phyloP scores from a whole-genome alignment of 23 tunicate species.

The Phallusia fumigata region DNA sequence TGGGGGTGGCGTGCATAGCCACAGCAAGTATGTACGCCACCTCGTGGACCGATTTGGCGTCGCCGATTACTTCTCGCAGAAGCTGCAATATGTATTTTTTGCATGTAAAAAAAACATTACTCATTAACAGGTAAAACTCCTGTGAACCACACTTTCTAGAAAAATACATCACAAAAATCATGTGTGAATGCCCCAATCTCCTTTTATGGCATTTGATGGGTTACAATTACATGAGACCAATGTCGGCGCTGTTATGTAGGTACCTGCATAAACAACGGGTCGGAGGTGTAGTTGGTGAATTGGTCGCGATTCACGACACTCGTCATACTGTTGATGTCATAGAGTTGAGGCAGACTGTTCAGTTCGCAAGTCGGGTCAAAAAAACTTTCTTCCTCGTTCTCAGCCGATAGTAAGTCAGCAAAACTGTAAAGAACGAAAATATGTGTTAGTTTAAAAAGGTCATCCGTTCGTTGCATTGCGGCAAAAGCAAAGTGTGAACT shows the following conservation, averaged over 20 bases:
- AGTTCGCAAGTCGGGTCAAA: constrained; percentile 8
- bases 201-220: too few species aligned
- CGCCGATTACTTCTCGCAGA: constrained; percentile 6
- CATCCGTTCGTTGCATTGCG: too few species aligned
- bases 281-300: constrained; percentile 4
- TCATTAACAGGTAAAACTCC: too few species aligned
- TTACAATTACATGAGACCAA: too few species aligned
- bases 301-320: neutral
- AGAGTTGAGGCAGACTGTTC: neutral
- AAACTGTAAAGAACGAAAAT: neutral
- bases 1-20: constrained; percentile 31
- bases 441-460: too few species aligned
- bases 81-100: neutral
- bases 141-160: too few species aligned
- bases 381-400: constrained; percentile 14
- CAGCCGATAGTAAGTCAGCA: neutral
- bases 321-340: neutral
- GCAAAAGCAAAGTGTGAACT: too few species aligned
- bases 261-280: constrained; percentile 1
- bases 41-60: constrained; percentile 1
- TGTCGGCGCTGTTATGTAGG: neutral
- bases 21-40: constrained; percentile 10
- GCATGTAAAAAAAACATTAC: too few species aligned
- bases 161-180: too few species aligned
- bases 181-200: too few species aligned